phyloP scores from a whole-genome alignment of 2,113 vertebrate genomes.

The Ibidorhyncha struthersii region DNA sequence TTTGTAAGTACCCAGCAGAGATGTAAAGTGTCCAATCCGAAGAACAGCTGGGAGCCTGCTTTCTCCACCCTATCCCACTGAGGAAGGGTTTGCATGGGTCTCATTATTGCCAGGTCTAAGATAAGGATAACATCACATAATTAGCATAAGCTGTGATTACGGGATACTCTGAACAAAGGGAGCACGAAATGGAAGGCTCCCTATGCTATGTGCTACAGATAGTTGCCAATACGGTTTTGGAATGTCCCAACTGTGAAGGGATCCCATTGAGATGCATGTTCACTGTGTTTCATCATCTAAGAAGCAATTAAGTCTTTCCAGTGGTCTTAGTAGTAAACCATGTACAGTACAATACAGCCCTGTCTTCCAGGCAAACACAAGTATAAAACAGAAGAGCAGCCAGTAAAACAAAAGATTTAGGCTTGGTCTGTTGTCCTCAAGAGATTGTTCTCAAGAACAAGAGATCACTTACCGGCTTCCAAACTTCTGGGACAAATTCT shows the following conservation, averaged over 20 bases:
- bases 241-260: background rate
- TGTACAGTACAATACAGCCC: background rate
- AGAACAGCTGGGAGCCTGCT: background rate
- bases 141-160: background rate
- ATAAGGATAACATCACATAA: background rate
- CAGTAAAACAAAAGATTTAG: background rate
- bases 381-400: background rate
- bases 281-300: background rate
- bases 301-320: background rate
- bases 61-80: background rate
- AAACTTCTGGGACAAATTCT: background rate
- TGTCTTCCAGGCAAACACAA: background rate
- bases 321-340: background rate
- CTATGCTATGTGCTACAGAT: background rate
- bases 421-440: background rate
- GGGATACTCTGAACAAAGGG: background rate
- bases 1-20: slow-evolving; percentile 15
- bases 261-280: background rate
- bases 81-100: background rate
- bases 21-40: slow-evolving; percentile 15
- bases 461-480: background rate
- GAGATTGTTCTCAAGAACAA: background rate
- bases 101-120: background rate
- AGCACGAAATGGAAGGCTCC: background rate
- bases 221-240: background rate